These are phyloP conservation scores for Holothuria glaberrima DNA, from an alignment of 35 echinoderm and acorn worm species.

Conservation along the genomic window DNA sequence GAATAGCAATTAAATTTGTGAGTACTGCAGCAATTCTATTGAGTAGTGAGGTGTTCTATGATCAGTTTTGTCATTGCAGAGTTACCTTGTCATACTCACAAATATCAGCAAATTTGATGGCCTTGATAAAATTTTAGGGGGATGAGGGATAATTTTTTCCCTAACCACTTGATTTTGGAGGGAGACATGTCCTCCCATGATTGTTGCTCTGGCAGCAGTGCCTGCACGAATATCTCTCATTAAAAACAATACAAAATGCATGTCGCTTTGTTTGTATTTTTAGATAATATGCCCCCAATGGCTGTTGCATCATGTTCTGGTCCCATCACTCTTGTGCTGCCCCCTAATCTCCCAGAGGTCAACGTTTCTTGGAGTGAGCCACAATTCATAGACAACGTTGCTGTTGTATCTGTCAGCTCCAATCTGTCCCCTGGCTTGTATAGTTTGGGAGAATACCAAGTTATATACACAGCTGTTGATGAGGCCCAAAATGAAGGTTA, in stretches of 20 bases:
- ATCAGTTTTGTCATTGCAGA: too few relatives aligned
- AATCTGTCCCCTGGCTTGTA: constrained; percentile 2
- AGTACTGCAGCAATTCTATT: too few relatives aligned
- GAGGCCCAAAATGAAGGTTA: neutral
- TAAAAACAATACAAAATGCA: neutral
- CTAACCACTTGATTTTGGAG: too few relatives aligned
- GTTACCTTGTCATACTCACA: too few relatives aligned
- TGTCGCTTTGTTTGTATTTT: neutral
- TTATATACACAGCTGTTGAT: constrained; percentile 50
- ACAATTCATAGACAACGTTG: neutral
- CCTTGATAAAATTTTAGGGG: too few relatives aligned
- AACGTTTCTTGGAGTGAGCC: neutral
- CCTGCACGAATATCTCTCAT: too few relatives aligned
- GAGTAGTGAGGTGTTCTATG: too few relatives aligned
- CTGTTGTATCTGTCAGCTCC: neutral
- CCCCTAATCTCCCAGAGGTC: neutral
- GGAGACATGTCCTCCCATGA: too few relatives aligned
- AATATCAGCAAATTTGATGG: too few relatives aligned
- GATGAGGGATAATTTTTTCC: too few relatives aligned
- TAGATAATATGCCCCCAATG: neutral
- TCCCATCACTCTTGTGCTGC: neutral
- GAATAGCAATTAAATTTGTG: too few relatives aligned
- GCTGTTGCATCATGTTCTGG: neutral
- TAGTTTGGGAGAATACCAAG: neutral
- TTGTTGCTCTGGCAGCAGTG: too few relatives aligned